Evolutionary conservation across 2,113 vertebrate genomes (phyloP), one percentile per base, ranked within the genome.

Genomic region (Notiomystis cincta): DNA sequence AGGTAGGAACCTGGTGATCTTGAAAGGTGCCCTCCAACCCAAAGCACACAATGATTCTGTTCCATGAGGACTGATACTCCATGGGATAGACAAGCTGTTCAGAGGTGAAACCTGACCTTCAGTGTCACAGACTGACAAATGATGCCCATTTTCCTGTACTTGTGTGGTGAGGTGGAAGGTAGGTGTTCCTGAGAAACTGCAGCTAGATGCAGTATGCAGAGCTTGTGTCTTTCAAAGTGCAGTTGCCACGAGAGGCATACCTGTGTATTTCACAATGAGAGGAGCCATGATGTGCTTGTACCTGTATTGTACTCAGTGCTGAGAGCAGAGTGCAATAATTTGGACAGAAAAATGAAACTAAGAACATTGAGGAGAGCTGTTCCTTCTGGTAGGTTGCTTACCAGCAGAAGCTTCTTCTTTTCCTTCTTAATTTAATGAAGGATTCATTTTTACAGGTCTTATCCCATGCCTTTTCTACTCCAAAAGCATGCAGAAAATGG

Each of bases 151-250:
- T 54, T 48, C 10, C 16, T 44, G 18, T 13, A 38, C 51, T 69
- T 58, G 10, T 17, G 7, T 35, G 7, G 11, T 56, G 8, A 80
- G 6, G 6, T 7, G 60, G 21, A 64, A 78, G 15, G 11, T 11
- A 64, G 28, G 6, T 8, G 8, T 19, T 83, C 22, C 51, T 70
- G 51, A 70, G 50, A 83, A 79, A 40, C 5, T 45, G 45, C 62
- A 87, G 40, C n/a, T 0, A 0, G 7, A 8, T 51, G 16, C 14
- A 61, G 3, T 18, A 84, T 0, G 7, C 20, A 28, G 16, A 51
- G 15, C 30, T 84, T 2, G 2, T 1, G 7, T 17, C 8, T 83
- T 82, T 60, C 24, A 44, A n/a, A 30, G 33, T 6, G 12, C 27
- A 45, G 16, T 42, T 76, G 37, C 37, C 15, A 5, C 19, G n/a